These are phyloP conservation scores for Philonicus albiceps DNA, from an alignment of 2,888 invertebrate genomes.

Conservation along the genomic window DNA sequence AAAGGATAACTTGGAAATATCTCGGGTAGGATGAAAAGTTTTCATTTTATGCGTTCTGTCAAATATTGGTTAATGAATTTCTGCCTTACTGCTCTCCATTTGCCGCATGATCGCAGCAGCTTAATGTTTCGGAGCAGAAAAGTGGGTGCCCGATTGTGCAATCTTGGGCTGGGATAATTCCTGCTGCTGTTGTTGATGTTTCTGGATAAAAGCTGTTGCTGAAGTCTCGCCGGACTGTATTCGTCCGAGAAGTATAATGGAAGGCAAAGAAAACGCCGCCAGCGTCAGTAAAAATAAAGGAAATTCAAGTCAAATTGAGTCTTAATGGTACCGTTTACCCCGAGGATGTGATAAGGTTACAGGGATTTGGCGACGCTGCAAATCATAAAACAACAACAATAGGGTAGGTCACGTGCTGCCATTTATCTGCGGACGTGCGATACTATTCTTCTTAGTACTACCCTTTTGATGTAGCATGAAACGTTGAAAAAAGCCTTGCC, in stretches of 20 bases:
- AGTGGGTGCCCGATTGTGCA: background rate
- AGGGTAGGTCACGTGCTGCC: conserved; percentile 59
- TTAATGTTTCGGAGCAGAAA: background rate
- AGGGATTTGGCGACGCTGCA: background rate
- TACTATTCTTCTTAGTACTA: conserved; percentile 53
- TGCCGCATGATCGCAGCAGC: background rate
- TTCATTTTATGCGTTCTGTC: background rate
- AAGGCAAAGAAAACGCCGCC: conserved; percentile 7
- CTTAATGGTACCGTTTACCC: conserved; percentile 5
- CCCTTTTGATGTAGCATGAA: background rate
- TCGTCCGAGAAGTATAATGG: background rate
- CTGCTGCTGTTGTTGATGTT: background rate
- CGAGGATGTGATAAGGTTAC: background rate
- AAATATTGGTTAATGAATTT: conserved; percentile 18
- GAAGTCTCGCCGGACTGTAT: background rate
- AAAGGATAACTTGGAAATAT: background rate
- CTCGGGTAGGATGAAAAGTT: background rate
- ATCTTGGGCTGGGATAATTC: background rate
- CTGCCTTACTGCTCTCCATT: background rate
- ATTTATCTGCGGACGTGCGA: conserved; percentile 61
- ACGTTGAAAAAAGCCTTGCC: background rate
- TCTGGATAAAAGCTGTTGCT: background rate
- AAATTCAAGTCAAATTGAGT: conserved; percentile 18
- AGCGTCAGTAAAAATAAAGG: conserved; percentile 8
- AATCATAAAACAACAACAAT: conserved; percentile 41